phyloP scores from a whole-genome alignment of 2,888 invertebrate genomes.

The Pteria penguin region DNA sequence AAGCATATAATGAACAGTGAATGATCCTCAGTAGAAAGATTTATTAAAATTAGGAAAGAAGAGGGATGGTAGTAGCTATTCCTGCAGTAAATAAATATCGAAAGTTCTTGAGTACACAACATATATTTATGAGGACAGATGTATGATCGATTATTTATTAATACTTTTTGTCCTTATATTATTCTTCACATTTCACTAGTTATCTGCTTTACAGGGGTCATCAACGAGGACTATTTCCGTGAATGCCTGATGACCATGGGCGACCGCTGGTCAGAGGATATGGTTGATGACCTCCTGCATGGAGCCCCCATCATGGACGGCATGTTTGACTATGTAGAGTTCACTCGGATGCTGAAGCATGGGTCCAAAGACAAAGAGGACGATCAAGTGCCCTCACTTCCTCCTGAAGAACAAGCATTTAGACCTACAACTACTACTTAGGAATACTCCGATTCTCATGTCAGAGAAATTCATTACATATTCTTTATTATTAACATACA shows the following conservation, averaged over 20 bases:
- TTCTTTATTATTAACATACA: too few relatives aligned
- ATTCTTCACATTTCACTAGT: neutral
- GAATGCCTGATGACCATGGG: conserved; percentile 79
- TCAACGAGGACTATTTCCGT: conserved; percentile 74
- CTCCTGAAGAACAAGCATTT: conserved; percentile 39
- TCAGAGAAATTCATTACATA: too few relatives aligned
- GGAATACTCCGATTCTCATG: too few relatives aligned
- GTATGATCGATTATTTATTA: neutral
- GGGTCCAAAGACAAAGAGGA: conserved; percentile 76
- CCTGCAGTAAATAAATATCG: too few relatives aligned
- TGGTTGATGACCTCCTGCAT: conserved; percentile 78
- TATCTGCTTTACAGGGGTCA: conserved; percentile 54
- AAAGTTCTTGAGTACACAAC: too few relatives aligned
- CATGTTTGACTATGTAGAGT: conserved; percentile 76
- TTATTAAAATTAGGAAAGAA: too few relatives aligned
- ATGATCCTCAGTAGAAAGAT: too few relatives aligned
- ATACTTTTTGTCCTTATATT: neutral
- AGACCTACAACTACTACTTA: conserved; percentile 4
- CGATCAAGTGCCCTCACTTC: conserved; percentile 53
- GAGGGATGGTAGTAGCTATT: too few relatives aligned
- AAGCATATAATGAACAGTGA: too few relatives aligned
- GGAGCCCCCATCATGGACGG: conserved; percentile 76
- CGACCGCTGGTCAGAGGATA: conserved; percentile 79
- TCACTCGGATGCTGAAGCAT: conserved; percentile 77
- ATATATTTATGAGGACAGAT: neutral